phyloP scores from a whole-genome alignment of 2,113 vertebrate species.

The Ia io region DNA sequence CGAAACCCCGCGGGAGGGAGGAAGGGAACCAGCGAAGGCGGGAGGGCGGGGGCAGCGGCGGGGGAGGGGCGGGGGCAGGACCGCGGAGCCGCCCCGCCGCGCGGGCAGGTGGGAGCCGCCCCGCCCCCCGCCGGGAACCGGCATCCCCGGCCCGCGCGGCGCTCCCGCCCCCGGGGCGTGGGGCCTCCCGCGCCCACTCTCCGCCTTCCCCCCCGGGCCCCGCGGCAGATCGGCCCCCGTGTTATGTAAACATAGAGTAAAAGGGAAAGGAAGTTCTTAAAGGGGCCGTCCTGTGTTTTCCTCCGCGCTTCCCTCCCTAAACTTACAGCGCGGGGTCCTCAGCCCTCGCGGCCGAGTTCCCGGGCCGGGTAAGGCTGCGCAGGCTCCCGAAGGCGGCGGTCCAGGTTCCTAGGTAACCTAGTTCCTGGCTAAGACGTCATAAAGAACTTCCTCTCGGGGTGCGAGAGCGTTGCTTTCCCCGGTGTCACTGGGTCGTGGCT shows the following conservation, averaged over 20 bases:
- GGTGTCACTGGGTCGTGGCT: no score
- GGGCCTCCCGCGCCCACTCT: neutral
- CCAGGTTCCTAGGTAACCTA: neutral
- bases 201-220: neutral
- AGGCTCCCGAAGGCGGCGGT: neutral
- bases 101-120: constrained; percentile 19
- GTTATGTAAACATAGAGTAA: constrained; percentile 91
- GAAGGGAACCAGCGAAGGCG: neutral
- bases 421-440: neutral
- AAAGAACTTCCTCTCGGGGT: neutral
- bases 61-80: neutral
- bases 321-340: neutral
- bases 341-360: no score
- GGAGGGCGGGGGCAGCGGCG: neutral
- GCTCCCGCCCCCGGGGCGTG: neutral
- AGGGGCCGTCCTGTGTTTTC: constrained; percentile 75
- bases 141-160: neutral
- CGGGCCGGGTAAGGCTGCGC: neutral
- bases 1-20: constrained; percentile 6
- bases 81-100: neutral
- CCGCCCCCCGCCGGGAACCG: neutral
- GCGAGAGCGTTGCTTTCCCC: neutral
- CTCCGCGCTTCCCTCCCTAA: neutral
- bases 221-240: constrained; percentile 62
- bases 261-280: constrained; percentile 79